Base-by-base conservation (phyloP, 53 echinoderm and acorn worm genomes). In the Apostichopus leukothele region DNA sequence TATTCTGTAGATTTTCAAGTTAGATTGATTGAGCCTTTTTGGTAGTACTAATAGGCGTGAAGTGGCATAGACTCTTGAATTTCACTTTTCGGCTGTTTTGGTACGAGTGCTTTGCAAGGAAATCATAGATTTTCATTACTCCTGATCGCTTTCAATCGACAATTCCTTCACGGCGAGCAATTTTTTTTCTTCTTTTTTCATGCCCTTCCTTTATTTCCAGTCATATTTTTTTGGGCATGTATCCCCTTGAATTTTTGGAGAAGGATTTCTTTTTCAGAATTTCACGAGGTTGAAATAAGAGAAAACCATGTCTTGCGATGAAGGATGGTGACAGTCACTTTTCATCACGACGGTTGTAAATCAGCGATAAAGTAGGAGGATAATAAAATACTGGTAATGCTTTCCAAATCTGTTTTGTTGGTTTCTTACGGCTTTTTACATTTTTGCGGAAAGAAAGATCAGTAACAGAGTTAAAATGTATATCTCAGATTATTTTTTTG, bases 101-200 rank as follows among this genome's bases (percentile, higher is more conserved):
- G 88, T 75, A 75, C 60, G 54, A 87, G 88, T 75, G 88, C 75
- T 87, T 74, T 51, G 74, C 74, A 67, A 85, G 88, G 88, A 75
- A 87, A 87, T 75, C 88, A 75, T 87, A 87, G 74, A 87, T 87
- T 87, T 87, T 87, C 88, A 87, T 87, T 87, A 87, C 88, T 75
- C 53, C 74, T 75, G 88, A 75, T 87, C 75, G 74, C 88, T 87
- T 87, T 87, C 88, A 87, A 87, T 87, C 55, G 88, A 85, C 85
- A 85, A 85, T 85, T 85, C 85, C 85, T 85, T 85, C 85, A 85
- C 85, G 85, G 85, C 66, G 18, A 85, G 85, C 85, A 85, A 67
- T 85, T 85, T 66, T 84, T 63, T 67, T 67, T 76, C 19, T 27
- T 18, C 51, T 39, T 19, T 39, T 9, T 21, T 16, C 10, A 13